A percentile compares a stretch with the other conserved stretches of the same genome.
Evolutionary conservation across 2,113 vertebrate genomes (phyloP).

Genomic region (Sylvia atricapilla): DNA sequence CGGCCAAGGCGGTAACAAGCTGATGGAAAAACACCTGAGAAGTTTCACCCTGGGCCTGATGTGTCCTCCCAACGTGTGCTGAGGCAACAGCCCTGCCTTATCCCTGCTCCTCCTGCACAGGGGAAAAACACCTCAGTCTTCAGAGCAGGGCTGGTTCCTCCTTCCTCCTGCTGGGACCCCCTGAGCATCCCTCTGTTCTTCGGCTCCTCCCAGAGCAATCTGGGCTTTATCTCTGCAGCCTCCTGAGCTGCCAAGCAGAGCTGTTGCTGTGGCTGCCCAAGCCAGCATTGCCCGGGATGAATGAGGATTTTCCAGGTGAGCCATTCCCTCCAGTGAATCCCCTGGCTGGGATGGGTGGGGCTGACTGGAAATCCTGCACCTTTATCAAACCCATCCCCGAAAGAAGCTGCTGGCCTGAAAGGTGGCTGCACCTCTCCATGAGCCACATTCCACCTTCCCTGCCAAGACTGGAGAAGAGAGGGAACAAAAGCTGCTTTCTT

Average conservation of each 20-base stretch:
- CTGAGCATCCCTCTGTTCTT: background rate
- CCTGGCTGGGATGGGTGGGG: background rate
- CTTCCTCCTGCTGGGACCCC: background rate
- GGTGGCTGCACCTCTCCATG: constrained; percentile 10
- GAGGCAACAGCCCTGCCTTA: background rate
- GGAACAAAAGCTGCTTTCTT: constrained; percentile 20
- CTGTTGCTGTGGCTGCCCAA: rapidly evolving
- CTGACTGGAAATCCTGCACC: background rate
- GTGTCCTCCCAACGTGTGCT: rapidly evolving
- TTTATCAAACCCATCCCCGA: background rate
- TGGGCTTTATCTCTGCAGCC: background rate
- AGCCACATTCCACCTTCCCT: background rate
- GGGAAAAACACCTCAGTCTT: background rate
- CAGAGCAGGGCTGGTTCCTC: background rate
- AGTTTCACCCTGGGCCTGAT: background rate
- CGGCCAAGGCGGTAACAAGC: rapidly evolving
- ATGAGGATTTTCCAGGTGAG: rapidly evolving
- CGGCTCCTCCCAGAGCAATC: background rate
- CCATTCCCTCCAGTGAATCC: background rate
- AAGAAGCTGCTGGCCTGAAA: constrained; percentile 27
- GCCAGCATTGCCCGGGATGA: rapidly evolving
- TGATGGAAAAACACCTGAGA: background rate
- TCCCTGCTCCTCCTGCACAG: background rate
- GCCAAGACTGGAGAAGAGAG: background rate
- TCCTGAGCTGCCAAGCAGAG: background rate